These are phyloP conservation scores for Aix galericulata DNA, from an alignment of 2,113 vertebrate species.

Conservation along the genomic window DNA sequence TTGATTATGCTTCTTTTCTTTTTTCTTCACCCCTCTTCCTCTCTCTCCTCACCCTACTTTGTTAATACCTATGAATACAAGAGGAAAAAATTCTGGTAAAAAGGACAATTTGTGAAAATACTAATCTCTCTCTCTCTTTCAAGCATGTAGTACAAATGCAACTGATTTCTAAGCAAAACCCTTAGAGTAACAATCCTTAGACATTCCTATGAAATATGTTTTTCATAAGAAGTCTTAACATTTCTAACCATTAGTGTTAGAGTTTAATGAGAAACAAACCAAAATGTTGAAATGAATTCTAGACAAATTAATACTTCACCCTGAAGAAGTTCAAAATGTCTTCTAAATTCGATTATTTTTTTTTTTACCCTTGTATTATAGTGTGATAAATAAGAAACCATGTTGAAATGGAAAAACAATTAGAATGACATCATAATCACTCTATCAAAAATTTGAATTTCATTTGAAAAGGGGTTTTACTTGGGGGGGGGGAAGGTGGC, in stretches of 20 bases:
- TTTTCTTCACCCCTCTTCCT: neutral
- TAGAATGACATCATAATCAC: neutral
- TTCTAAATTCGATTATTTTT: neutral
- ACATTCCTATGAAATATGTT: neutral
- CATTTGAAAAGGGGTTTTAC: neutral
- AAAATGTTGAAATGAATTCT: neutral
- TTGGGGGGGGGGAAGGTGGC: too few species aligned
- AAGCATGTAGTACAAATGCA: neutral
- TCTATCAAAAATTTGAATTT: neutral
- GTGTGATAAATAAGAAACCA: neutral
- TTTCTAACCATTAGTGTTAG: neutral
- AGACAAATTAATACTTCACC: neutral
- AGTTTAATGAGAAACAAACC: neutral
- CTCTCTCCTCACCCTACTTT: rapidly evolving
- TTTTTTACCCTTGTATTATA: neutral
- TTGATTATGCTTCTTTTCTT: neutral
- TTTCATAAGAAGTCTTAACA: neutral
- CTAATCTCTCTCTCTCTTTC: neutral
- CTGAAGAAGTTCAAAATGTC: neutral
- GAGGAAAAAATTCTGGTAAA: neutral
- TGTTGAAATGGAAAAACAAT: neutral
- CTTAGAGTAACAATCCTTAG: neutral
- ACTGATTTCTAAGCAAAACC: neutral
- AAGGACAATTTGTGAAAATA: neutral
- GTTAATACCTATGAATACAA: neutral